Base-by-base conservation (phyloP, 2,113 vertebrate species). In the Dermatemys mawii region DNA sequence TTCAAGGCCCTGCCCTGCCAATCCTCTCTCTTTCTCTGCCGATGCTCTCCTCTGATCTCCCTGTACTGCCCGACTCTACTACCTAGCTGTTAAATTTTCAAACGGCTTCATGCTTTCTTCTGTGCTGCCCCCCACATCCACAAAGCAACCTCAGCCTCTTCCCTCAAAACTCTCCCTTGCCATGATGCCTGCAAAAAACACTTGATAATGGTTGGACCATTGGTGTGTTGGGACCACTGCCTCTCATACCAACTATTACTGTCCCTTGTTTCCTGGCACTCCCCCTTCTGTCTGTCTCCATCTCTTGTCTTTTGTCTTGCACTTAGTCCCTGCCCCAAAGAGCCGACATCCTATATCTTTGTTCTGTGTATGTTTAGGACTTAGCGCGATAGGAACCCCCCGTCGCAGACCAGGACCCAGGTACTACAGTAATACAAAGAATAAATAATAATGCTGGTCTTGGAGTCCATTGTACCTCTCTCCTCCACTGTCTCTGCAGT, bases 391-490 rank as follows among this genome's bases (percentile, higher is more conserved):
- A 67, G 73, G 48, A 93, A 63, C 49, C 49, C 49, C 80, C 73
- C 50, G 29, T 87, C 17, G 46, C 53, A 63, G 41, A 1, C 67
- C 50, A 79, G 76, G 49, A 49, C 85, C 79, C 32, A 67, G 35
- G 60, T 63, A 90, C 84, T 78, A n/a, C 54, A 16, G 26, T 55
- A 85, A 81, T 78, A 60, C 54, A 38, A n/a, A 70, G 63, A 38
- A 38, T 4, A 32, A 46, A 55, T 49, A 86, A 87, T 85, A 96
- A 90, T 81, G 60, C 82, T 95, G 89, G 54, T 85, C 88, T 89
- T 49, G 86, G 92, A 79, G 81, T 84, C 27, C 5, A 8, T 3
- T 85, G 70, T 57, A 84, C 84, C 90, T 85, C 70, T 46, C 86
- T 63, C 50, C 78, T 70, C 78, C 86, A 90, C 55, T 13, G 16